Conservation (phyloP, 1,140 invertebrate species). For the Maconellicoccus hirsutus region DNA sequence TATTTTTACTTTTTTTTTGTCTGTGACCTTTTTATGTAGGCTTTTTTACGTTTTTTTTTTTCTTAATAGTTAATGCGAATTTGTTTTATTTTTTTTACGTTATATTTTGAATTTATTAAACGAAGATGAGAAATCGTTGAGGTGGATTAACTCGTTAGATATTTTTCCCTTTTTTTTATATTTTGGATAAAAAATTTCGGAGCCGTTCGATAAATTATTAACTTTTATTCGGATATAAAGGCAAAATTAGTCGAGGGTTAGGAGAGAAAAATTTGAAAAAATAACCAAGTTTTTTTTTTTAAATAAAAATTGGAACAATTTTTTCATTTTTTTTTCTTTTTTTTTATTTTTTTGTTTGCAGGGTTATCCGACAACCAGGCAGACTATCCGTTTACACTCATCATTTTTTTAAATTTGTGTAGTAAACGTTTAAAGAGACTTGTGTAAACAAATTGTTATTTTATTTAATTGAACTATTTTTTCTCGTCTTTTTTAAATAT, state of each 20-base stretch:
- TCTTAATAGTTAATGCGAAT: neutral
- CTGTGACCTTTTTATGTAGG: neutral
- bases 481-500: constrained; percentile 11
- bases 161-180: too few relatives aligned
- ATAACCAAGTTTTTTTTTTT: too few relatives aligned
- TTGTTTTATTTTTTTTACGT: neutral
- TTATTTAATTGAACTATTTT: neutral
- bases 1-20: neutral
- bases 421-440: neutral
- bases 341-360: constrained; percentile 14
- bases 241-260: too few relatives aligned
- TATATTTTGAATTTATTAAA: neutral
- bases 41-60: neutral
- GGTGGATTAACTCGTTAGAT: too few relatives aligned
- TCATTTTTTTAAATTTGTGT: constrained; percentile 10
- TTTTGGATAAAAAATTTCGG: too few relatives aligned
- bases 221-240: too few relatives aligned
- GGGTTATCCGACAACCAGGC: constrained; percentile 15
- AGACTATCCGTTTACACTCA: constrained; percentile 12
- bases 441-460: neutral
- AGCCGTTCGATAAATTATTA: too few relatives aligned
- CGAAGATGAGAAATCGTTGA: too few relatives aligned
- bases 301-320: neutral
- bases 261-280: too few relatives aligned
- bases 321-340: constrained; percentile 6